Evolutionary conservation across 2,888 invertebrate species (phyloP).

Genomic region (Protonemura montana): DNA sequence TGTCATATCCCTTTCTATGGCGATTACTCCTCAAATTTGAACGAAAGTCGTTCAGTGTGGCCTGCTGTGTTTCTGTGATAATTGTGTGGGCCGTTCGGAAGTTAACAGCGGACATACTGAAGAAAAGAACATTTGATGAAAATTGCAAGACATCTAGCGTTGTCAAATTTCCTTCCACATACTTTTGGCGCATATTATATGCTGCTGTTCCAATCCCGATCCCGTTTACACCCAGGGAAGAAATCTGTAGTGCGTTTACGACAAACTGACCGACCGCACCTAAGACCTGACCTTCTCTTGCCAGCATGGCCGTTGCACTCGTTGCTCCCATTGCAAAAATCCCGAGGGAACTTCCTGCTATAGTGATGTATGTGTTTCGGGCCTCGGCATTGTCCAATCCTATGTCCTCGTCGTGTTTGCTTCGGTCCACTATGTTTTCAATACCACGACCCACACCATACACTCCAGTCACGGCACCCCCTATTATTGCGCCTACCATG

Average conservation of each 20-base stretch:
- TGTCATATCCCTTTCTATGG: constrained; percentile 15
- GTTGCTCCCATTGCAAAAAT: constrained; percentile 39
- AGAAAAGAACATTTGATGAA: constrained; percentile 43
- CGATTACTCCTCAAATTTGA: constrained; percentile 32
- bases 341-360: constrained; percentile 39
- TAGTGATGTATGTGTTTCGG: constrained; percentile 37
- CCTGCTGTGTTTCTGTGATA: constrained; percentile 40
- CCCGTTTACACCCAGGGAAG: constrained; percentile 43
- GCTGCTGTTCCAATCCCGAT: constrained; percentile 38
- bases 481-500: constrained; percentile 18
- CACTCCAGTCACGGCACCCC: constrained; percentile 30
- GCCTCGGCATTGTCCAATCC: constrained; percentile 40
- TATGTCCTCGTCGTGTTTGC: constrained; percentile 42
- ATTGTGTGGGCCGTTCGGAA: constrained; percentile 40
- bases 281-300: constrained; percentile 39
- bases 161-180: constrained; percentile 26
- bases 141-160: constrained; percentile 46
- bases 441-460: constrained; percentile 39
- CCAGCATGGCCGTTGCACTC: constrained; percentile 5
- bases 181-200: constrained; percentile 24
- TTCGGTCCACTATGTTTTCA: constrained; percentile 39
- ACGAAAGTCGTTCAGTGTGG: constrained; percentile 29
- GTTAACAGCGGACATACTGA: constrained; percentile 44
- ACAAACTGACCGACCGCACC: constrained; percentile 20
- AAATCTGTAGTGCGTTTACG: constrained; percentile 19